Percentiles rank a stretch among this genome's conserved stretches.
Evolutionary conservation across 1,140 invertebrate species (phyloP).

Genomic region (Nomia melanderi): DNA sequence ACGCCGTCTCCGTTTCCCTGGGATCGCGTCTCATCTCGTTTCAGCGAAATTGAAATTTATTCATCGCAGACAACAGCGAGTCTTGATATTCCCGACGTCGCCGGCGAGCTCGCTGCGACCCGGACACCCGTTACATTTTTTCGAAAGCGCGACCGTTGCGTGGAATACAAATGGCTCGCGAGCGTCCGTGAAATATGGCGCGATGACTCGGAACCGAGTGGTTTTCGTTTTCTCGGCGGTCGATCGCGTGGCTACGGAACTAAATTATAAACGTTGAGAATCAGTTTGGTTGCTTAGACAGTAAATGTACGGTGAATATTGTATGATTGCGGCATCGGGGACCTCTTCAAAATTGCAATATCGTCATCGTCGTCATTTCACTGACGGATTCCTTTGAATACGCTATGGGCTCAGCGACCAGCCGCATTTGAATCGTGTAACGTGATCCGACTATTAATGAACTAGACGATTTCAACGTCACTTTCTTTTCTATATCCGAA

Average conservation of each 20-base stretch:
- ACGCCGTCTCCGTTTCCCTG: constrained; percentile 7
- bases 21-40: constrained; percentile 20
- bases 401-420: no score
- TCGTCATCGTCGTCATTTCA: no score
- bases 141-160: constrained; percentile 19
- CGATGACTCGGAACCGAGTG: constrained; percentile 5
- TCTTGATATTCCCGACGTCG: constrained; percentile 27
- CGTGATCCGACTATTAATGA: no score
- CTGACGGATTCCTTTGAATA: no score
- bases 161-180: constrained; percentile 29
- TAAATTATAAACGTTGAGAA: neutral
- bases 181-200: constrained; percentile 6
- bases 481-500: no score
- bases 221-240: neutral
- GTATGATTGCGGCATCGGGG: no score
- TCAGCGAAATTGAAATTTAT: constrained; percentile 70
- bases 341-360: no score
- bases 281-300: no score
- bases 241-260: neutral
- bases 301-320: neutral
- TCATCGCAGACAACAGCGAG: constrained; percentile 32
- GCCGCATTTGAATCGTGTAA: no score
- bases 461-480: no score
- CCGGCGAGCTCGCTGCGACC: constrained; percentile 18
- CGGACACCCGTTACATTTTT: constrained; percentile 42